Base-by-base conservation (phyloP, 2,797 vertebrate species). In the Syngnathus acus region DNA sequence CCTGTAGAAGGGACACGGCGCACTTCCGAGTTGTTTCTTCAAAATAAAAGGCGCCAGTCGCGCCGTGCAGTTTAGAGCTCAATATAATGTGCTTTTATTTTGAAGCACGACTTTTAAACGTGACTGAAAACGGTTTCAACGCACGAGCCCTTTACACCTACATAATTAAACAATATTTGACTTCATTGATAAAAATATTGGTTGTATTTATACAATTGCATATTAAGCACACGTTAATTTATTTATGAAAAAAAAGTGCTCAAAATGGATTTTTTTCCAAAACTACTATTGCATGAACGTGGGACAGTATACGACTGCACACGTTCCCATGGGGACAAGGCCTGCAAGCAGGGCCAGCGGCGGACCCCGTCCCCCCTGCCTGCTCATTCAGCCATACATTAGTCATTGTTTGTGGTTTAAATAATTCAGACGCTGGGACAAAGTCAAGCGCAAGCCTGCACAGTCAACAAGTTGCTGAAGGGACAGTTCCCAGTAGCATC, bases 341-440 rank as follows among this genome's bases (percentile, higher is more conserved):
- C 51, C 51, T 23, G 14, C 23, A 32, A 37, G 26, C 53, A 55
- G 23, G 5, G 51, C 14, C 54, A 6, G 13, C 6, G 23, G 54
- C 23, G 32, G 54, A 16, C 54, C 26, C 23, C 54, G 6, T 9
- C 21, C 1, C 21, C 23, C 53, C 53, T 8, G 38, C n/a, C 19
- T 40, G 39, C 59, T n/a, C 50, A 19, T 13, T 53, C 26, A 51
- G 32, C 63, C 32, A 38, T 39, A 23, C 53, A 43, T 37, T 32
- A 26, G 39, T 40, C 72, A 76, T 71, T 83, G 80, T 82, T 86
- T 87, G 73, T 70, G 67, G 70, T 78, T 81, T 79, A 73, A 86
- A 82, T 84, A 77, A 86, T 81, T 83, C 16, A 77, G 53, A 53
- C 58, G 39, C 51, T 32, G 1, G 6, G 54, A 71, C 73, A 63